Evolutionary conservation across 2,888 invertebrate genomes (phyloP).

Genomic region (Phalangium opilio): DNA sequence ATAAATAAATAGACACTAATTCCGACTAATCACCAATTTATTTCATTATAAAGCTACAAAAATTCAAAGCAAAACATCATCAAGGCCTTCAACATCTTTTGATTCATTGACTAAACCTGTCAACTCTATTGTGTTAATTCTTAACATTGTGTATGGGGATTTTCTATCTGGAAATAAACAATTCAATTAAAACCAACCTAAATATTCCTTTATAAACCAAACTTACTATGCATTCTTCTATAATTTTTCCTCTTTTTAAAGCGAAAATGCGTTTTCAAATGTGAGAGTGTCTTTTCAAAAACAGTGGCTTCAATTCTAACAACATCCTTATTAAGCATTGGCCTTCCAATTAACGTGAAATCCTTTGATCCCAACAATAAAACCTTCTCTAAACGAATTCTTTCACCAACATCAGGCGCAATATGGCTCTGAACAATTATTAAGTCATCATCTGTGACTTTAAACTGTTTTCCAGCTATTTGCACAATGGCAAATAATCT

Average conservation of each 20-base stretch:
- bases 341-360: constrained; percentile 65
- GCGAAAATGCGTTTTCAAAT: constrained; percentile 54
- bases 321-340: constrained; percentile 49
- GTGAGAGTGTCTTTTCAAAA: constrained; percentile 64
- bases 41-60: too few species aligned
- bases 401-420: constrained; percentile 60
- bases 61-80: too few species aligned
- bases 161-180: neutral
- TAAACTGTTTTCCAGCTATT: constrained; percentile 64
- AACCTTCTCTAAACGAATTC: constrained; percentile 63
- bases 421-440: constrained; percentile 66
- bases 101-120: too few species aligned
- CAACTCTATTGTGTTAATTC: neutral
- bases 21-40: too few species aligned
- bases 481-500: constrained; percentile 68
- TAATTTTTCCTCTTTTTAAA: constrained; percentile 19
- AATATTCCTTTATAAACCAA: too few species aligned
- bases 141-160: neutral
- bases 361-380: constrained; percentile 58
- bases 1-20: too few species aligned
- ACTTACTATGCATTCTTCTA: constrained; percentile 17
- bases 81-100: too few species aligned
- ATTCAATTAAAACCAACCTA: too few species aligned
- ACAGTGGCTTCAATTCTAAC: constrained; percentile 63
- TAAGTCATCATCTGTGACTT: constrained; percentile 69